These are phyloP conservation scores for Sorex araneus DNA, from an alignment of 2,113 vertebrate genomes.

Conservation along the genomic window DNA sequence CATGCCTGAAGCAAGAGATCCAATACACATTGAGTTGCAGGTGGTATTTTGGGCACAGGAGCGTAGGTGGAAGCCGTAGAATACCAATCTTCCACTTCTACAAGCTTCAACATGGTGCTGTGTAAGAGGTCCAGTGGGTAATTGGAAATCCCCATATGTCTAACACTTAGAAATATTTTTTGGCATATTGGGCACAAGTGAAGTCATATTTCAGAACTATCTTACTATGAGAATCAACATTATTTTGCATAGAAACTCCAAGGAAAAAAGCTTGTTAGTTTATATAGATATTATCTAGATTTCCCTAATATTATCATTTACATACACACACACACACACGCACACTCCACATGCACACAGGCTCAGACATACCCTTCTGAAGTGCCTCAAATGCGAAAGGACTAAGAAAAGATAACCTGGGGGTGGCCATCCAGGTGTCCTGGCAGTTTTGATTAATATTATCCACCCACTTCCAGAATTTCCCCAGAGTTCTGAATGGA, in stretches of 20 bases:
- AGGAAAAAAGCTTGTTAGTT: background rate
- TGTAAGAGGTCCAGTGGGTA: background rate
- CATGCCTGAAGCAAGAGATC: conserved; percentile 67
- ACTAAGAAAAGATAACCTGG: background rate
- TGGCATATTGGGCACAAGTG: background rate
- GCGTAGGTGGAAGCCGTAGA: conserved; percentile 61
- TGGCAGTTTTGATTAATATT: background rate
- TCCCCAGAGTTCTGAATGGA: conserved; percentile 36
- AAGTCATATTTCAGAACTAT: conserved; percentile 32
- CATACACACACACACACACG: too few species aligned
- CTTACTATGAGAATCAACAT: background rate
- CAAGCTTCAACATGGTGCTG: conserved; percentile 58
- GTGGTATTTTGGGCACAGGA: conserved; percentile 70
- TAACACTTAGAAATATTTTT: conserved; percentile 29
- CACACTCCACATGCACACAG: background rate
- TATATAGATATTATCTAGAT: background rate
- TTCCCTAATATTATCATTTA: background rate
- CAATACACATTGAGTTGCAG: conserved; percentile 29
- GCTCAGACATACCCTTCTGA: background rate
- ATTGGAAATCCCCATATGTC: conserved; percentile 74
- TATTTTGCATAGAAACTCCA: conserved; percentile 4
- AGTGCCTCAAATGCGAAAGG: background rate
- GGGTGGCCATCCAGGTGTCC: background rate
- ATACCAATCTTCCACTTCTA: background rate
- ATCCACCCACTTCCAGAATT: conserved; percentile 34